Evolutionary conservation across 2,797 vertebrate genomes (phyloP), one percentile per base, ranked within the genome.

Genomic region (Rhynchonycteris naso): DNA sequence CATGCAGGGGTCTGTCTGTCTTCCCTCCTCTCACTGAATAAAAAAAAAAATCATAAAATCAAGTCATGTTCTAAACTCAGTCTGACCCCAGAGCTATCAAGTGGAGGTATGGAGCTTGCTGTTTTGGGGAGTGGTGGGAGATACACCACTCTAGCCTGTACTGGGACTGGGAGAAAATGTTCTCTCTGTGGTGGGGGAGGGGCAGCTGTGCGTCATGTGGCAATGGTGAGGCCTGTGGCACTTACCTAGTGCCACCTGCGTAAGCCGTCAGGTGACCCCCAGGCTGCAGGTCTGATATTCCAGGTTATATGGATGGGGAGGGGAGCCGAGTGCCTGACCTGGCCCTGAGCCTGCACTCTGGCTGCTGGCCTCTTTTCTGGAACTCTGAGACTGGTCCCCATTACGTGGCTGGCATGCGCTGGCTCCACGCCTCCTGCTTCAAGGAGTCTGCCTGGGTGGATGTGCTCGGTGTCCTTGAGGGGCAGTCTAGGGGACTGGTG

Each of bases 161-260:
- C 47, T 1, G 21, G 15, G 35, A 0, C 71, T 4, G 4, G 54
- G 10, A 7, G 61, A 28, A 4, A 1, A 1, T 4, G 22, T 10
- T 4, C 38, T 4, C n/a, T 26, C 24, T 2, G 0, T 11, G 26
- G 6, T 43, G 6, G 24, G 47, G 50, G 19, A 28, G 75, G 83
- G n/a, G 72, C 71, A 3, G 3, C 52, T 11, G 10, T 0, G 0
- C n/a, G 1, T 61, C 0, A 0, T 2, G 2, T 50, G 74, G 26
- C 0, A 0, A 0, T 0, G 4, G 47, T 4, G 56, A 35, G 24
- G 58, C 35, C 18, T 4, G 1, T n/a, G 47, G 72, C 14, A 0
- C 26, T 19, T 28, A 26, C 0, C 12, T 1, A 0, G 2, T 0
- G 10, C 26, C 65, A 3, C 5, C 16, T 11, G 28, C 54, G 68